These are phyloP conservation scores for Eretmochelys imbricata DNA, from an alignment of 2,113 vertebrate genomes.

Conservation along the genomic window DNA sequence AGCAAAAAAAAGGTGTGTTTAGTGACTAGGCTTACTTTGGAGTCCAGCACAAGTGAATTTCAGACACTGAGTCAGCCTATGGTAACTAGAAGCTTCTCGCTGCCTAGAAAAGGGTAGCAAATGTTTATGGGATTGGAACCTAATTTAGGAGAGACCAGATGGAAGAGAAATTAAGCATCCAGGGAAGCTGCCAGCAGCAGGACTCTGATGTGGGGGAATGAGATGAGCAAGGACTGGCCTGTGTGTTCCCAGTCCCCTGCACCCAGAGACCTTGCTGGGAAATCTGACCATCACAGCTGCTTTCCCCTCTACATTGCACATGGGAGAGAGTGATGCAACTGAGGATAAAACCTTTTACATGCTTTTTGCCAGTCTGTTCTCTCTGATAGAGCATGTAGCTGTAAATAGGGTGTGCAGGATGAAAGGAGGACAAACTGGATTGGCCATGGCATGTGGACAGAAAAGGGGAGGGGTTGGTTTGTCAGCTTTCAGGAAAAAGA, in stretches of 20 bases:
- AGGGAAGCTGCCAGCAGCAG: background rate
- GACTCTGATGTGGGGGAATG: background rate
- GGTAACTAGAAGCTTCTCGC: background rate
- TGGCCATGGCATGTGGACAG: background rate
- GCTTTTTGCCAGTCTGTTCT: accelerated
- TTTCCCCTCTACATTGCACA: accelerated
- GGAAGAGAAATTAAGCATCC: background rate
- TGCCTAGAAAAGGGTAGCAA: background rate
- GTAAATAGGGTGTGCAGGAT: no score
- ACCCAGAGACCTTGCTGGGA: background rate
- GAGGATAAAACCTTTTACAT: accelerated
- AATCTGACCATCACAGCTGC: background rate
- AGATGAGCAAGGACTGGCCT: background rate
- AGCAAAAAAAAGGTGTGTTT: background rate
- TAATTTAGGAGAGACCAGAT: background rate
- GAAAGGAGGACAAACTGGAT: background rate
- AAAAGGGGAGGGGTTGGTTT: background rate
- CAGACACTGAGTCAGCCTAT: background rate
- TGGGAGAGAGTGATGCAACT: background rate
- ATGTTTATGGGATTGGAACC: background rate
- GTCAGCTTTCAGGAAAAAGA: background rate
- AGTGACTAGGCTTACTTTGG: background rate
- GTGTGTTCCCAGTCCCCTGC: background rate
- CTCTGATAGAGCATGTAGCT: background rate
- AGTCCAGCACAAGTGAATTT: background rate